These are phyloP conservation scores for Graptemys geographica DNA, from an alignment of 2,797 vertebrate species.

Conservation along the genomic window DNA sequence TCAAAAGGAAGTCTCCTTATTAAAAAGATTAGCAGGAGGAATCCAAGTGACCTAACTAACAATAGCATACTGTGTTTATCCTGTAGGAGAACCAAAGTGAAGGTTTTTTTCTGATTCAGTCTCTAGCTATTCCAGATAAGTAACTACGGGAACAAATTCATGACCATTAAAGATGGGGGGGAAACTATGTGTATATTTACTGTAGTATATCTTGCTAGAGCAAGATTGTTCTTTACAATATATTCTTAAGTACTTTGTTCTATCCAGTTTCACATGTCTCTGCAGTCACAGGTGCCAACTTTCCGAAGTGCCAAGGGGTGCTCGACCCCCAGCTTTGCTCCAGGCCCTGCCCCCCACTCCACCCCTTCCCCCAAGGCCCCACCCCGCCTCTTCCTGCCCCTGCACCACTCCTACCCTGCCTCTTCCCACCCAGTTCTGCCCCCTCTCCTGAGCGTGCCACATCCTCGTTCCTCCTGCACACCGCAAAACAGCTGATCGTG, in stretches of 20 bases:
- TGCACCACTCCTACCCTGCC: too few species aligned
- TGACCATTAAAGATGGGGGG: neutral
- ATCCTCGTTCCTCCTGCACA: too few species aligned
- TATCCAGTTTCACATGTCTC: neutral
- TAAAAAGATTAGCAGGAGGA: neutral
- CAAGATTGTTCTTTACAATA: neutral
- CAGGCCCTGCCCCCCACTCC: too few species aligned
- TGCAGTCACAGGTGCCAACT: too few species aligned
- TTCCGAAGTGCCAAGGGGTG: too few species aligned
- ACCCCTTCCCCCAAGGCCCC: too few species aligned
- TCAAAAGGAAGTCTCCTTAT: neutral
- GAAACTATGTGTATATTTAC: neutral
- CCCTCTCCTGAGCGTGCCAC: too few species aligned
- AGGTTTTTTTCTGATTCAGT: neutral
- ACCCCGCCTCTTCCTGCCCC: too few species aligned
- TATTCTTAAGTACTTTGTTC: neutral
- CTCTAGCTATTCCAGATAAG: neutral
- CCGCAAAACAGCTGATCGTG: too few species aligned
- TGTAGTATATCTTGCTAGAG: neutral
- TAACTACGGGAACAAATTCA: neutral
- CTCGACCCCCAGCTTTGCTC: too few species aligned
- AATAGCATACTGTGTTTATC: neutral
- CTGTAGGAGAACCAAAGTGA: neutral
- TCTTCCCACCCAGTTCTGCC: too few species aligned
- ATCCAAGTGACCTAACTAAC: neutral